Evolutionary conservation across 1,140 invertebrate species (phyloP).

Genomic region (Lithobius niger): DNA sequence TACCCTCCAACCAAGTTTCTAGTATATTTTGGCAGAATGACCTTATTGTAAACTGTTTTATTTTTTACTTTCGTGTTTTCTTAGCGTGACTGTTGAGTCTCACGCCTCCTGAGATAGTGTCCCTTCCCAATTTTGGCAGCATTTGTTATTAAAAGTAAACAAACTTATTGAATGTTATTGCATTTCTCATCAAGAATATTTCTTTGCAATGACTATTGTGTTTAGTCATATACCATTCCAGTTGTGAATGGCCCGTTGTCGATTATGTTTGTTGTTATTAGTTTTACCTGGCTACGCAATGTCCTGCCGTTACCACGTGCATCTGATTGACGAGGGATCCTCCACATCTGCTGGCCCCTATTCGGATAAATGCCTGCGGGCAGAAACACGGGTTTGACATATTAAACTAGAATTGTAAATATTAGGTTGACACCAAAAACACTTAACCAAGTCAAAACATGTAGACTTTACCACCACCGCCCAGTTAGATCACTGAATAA

Average conservation of each 20-base stretch:
- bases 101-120: no score
- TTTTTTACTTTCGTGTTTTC: no score
- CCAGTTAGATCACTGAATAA: no score
- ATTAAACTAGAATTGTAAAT: no score
- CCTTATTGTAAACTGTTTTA: no score
- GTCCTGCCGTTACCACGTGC: conserved; percentile 90
- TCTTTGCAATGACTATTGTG: background rate
- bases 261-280: conserved; percentile 4
- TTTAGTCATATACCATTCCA: background rate
- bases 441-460: no score
- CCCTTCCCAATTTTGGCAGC: background rate
- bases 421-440: background rate
- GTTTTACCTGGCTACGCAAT: conserved; percentile 72
- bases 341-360: conserved; percentile 80
- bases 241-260: conserved; percentile 4
- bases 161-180: background rate
- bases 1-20: no score
- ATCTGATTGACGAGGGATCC: conserved; percentile 80
- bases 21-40: no score
- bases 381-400: no score
- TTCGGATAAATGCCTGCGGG: conserved; percentile 83
- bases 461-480: no score
- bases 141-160: background rate
- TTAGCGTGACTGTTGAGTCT: no score
- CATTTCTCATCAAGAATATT: background rate